Base-by-base conservation (phyloP, 2,113 vertebrate species). In the Cairina moschata region DNA sequence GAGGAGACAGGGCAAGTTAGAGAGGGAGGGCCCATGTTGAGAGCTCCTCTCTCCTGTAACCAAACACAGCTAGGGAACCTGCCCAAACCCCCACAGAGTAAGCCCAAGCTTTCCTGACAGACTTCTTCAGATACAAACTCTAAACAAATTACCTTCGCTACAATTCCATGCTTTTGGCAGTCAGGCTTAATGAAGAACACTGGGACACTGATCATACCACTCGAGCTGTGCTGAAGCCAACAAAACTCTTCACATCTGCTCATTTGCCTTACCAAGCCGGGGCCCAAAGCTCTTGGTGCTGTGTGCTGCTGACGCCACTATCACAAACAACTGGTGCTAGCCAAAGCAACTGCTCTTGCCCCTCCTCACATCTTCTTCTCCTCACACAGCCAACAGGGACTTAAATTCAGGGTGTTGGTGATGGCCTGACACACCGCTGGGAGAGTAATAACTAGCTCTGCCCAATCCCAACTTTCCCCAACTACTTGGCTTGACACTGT, bases 321-420 rank as follows among this genome's bases (percentile, higher is more conserved):
- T 3, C 67, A 76, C 42, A 76, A 75, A 13, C 40, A 84, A 44
- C n/a, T 1, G 0, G 8, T 12, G 12, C 17, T 18, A 78, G 32
- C 8, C 52, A 82, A 78, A 78, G 29, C 4, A 13, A 28, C 4
- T 13, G 8, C 28, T 83, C 40, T 60, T 75, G 20, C 18, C n/a
- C 14, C 10, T 88, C 18, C 25, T 13, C 1, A 0, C 5, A 3
- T 22, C 13, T 0, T 52, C 29, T 56, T 40, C 40, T 69, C 2
- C 40, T 69, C 2, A 2, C 11, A 62, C 21, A 52, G 2, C 5
- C 25, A 59, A 23, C 3, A 3, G 28, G 21, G 31, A 14, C 87
- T 62, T 80, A 42, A 90, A 44, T 42, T 76, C 52, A 62, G 6
- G 9, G 23, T 63, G 17, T 7, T 80, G 32, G 8, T 52, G 32